Conservation (phyloP, 2,888 invertebrate species). For the Drosophila pseudotakahashii region DNA sequence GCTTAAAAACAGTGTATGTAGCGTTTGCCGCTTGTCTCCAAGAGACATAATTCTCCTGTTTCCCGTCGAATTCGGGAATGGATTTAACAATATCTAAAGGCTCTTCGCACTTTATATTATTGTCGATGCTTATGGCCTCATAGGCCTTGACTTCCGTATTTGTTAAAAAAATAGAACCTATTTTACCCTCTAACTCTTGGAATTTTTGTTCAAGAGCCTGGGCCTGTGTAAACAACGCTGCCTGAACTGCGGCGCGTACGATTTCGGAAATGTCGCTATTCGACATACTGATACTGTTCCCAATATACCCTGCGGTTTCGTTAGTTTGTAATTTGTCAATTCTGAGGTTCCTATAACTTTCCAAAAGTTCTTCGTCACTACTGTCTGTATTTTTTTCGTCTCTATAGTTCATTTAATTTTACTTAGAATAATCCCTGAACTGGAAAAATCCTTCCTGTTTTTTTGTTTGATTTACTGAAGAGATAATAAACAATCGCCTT, state of each 20-base stretch:
- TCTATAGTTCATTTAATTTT: slow-evolving; percentile 1
- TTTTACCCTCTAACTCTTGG: not conserved
- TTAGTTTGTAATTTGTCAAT: not conserved
- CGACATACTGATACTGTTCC: not conserved
- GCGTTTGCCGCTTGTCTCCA: no score
- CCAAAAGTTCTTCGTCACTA: not conserved
- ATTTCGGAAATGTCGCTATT: not conserved
- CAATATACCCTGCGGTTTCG: not conserved
- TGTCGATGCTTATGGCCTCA: no score
- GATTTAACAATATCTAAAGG: no score
- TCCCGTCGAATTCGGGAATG: no score
- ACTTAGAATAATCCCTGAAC: not conserved
- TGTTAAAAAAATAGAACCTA: not conserved
- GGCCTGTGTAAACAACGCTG: not conserved
- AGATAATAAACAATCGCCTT: not conserved
- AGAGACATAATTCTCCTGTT: not conserved
- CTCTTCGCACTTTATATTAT: no score
- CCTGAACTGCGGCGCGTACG: not conserved
- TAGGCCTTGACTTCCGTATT: no score
- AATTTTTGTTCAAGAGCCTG: not conserved
- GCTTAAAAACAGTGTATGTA: not conserved
- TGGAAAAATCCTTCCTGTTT: not conserved
- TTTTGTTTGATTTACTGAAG: not conserved
- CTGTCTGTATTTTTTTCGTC: not conserved
- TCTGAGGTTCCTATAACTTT: not conserved